Evolutionary conservation across 2,888 invertebrate genomes (phyloP), one percentile per base, ranked within the genome.

Genomic region (Dasypogon diadema): DNA sequence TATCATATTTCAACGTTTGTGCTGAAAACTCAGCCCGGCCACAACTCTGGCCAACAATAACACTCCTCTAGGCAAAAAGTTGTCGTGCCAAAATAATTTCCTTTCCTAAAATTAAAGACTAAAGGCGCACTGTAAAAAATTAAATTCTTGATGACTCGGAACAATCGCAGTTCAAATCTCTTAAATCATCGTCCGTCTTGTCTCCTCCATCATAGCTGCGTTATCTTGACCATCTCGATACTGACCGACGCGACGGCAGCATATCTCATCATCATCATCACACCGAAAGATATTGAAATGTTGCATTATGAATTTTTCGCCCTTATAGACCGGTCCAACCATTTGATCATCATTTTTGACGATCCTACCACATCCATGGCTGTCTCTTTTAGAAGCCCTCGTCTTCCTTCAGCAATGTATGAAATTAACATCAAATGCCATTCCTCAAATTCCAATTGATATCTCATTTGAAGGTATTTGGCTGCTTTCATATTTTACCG

Each of bases 391-490:
- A 24, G 22, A 24, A 72, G 14, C 42, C 34, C 55, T 37, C 37
- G 22, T 14, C n/a, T 22, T 22, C 34, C 14, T 60, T 48, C 10
- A 58, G 46, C 48, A 56, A 75, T 68, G 75, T 65, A 68, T 65
- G 76, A 77, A 77, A 77, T 77, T 76, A 80, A 79, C 78, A 79
- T 80, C 79, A 80, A 80, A 80, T 80, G 79, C 80, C 80, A 80
- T 80, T 80, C 78, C 79, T 77, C 76, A 79, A 79, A 80, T 80
- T 79, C 80, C 80, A 80, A 79, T 80, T 80, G 80, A 80, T 80
- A 80, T 80, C 79, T 80, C 79, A 79, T 79, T 80, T 78, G 80
- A 78, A 78, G 79, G 75, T 79, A 79, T 79, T 78, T 78, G 42
- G 30, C 30, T 74, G 26, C 75, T 78, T 78, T 76, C 70, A 74